A percentile compares a stretch with the other conserved stretches of the same genome.
Conservation (phyloP, 2,113 vertebrate species). For the Prionailurus viverrinus region DNA sequence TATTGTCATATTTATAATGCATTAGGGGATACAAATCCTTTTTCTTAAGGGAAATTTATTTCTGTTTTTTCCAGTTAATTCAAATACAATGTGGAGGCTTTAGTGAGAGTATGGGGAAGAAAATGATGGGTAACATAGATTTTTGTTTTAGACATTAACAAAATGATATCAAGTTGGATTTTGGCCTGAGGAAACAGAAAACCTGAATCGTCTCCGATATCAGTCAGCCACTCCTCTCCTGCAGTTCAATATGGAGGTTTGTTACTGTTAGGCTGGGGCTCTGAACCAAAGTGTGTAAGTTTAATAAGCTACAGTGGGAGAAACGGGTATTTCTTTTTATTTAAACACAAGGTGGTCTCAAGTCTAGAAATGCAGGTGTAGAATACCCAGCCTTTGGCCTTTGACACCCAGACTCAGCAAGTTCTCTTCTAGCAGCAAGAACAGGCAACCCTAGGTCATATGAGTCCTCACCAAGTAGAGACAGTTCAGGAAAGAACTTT, state of each 20-base stretch:
- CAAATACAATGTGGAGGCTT: background rate
- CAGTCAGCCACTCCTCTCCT: background rate
- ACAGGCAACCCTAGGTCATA: rapidly evolving
- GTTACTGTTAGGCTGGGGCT: background rate
- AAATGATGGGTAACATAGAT: background rate
- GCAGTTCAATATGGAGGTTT: background rate
- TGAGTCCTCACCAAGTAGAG: background rate
- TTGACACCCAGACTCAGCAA: rapidly evolving
- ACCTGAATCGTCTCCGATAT: rapidly evolving
- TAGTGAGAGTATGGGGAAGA: background rate
- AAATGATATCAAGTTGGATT: background rate
- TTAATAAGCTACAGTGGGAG: background rate
- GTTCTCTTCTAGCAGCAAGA: background rate
- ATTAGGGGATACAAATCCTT: background rate
- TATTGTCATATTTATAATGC: constrained; percentile 30
- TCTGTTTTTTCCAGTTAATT: background rate
- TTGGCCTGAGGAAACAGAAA: background rate
- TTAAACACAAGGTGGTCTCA: background rate
- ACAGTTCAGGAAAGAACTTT: background rate
- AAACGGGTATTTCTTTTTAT: background rate
- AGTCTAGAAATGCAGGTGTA: background rate
- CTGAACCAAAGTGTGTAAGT: rapidly evolving
- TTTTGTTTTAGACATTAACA: background rate
- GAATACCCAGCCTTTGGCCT: background rate
- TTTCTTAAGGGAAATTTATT: background rate